phyloP scores from a whole-genome alignment of 2,797 vertebrate genomes.

The Poeciliopsis presidionis region DNA sequence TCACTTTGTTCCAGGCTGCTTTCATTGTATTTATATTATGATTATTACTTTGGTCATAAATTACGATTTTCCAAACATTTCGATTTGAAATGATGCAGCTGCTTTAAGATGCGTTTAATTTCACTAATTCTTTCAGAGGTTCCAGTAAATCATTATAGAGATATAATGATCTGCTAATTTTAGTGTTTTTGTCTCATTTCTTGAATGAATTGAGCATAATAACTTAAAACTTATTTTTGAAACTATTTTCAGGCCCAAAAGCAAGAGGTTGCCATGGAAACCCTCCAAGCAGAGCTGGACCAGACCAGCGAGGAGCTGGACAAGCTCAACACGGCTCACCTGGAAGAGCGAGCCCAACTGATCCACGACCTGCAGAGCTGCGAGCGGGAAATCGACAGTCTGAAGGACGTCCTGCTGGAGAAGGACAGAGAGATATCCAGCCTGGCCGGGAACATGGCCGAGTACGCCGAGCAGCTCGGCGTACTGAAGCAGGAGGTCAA shows the following conservation, averaged over 20 bases:
- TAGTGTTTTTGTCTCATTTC: neutral
- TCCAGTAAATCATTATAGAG: neutral
- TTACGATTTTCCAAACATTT: neutral
- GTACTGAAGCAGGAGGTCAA: constrained; percentile 83
- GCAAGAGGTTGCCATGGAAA: constrained; percentile 83
- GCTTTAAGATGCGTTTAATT: neutral
- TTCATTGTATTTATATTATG: neutral
- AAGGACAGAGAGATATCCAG: constrained; percentile 86
- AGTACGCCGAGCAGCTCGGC: constrained; percentile 85
- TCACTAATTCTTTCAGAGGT: neutral
- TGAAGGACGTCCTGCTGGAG: constrained; percentile 84
- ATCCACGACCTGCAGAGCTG: constrained; percentile 90
- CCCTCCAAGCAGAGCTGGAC: constrained; percentile 85
- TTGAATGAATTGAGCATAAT: neutral
- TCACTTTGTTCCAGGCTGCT: neutral
- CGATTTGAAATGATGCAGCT: neutral
- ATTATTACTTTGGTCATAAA: neutral
- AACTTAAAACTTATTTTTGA: neutral
- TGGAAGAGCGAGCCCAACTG: constrained; percentile 89
- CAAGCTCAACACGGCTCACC: constrained; percentile 85
- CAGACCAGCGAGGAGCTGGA: constrained; percentile 92
- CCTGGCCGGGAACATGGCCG: constrained; percentile 79
- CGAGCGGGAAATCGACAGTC: constrained; percentile 89
- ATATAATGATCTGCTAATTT: neutral
- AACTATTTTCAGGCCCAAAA: constrained; percentile 81